Conservation (phyloP, 2,797 vertebrate genomes). For the Lithobates sylvaticus region DNA sequence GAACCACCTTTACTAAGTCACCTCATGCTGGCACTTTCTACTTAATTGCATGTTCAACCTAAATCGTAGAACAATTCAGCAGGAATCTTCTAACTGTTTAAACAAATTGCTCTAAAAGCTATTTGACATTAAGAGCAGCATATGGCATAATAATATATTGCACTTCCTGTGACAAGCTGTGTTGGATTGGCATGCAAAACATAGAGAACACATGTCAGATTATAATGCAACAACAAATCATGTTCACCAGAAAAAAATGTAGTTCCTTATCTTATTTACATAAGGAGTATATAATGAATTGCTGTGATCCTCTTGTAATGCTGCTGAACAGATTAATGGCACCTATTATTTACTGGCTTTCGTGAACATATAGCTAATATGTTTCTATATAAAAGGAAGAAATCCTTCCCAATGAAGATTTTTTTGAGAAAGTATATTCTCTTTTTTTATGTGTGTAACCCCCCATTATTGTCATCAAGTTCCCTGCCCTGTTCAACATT, state of each 20-base stretch:
- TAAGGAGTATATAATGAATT: conserved; percentile 26
- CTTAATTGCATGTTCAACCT: neutral
- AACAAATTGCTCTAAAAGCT: neutral
- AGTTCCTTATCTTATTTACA: conserved; percentile 29
- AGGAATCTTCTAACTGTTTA: neutral
- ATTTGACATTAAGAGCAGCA: neutral
- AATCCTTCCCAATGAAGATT: neutral
- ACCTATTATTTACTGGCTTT: conserved; percentile 17
- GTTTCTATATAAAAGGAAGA: neutral
- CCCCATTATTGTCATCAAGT: no score
- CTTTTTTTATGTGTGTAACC: neutral
- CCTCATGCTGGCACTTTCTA: neutral
- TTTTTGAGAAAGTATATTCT: neutral
- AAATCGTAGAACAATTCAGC: neutral
- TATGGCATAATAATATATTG: neutral
- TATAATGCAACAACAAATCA: conserved; percentile 41
- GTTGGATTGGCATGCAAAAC: conserved; percentile 43
- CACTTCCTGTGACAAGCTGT: neutral
- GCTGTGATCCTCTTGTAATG: neutral
- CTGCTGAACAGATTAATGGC: conserved; percentile 24
- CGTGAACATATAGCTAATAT: neutral
- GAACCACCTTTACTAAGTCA: neutral
- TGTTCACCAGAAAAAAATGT: conserved; percentile 29
- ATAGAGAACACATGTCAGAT: conserved; percentile 39
- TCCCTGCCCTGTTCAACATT: no score